phyloP scores from a whole-genome alignment of 2,113 vertebrate species.

The Psittacula cyanocephala region DNA sequence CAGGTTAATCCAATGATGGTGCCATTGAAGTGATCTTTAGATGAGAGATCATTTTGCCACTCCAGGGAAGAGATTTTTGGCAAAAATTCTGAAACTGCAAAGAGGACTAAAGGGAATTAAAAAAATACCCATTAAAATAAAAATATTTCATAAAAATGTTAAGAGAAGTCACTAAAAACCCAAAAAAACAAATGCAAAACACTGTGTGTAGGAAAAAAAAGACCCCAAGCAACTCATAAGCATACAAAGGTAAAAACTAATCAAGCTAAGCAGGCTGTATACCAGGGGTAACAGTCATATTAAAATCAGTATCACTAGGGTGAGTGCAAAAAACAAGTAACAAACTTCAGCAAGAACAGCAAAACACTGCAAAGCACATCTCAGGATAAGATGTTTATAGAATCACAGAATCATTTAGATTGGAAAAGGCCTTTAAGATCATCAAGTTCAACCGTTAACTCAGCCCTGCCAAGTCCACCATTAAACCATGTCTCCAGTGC shows the following conservation, averaged over 20 bases:
- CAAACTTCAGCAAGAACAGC: neutral
- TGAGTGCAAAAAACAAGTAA: neutral
- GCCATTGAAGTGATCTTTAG: neutral
- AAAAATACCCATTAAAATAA: neutral
- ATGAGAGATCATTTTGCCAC: neutral
- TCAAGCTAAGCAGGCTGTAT: neutral
- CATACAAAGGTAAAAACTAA: neutral
- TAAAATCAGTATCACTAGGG: neutral
- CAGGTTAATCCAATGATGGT: neutral
- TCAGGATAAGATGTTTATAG: neutral
- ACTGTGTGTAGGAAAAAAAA: neutral
- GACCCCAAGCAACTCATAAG: neutral
- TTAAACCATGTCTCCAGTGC: neutral
- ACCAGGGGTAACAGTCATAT: neutral
- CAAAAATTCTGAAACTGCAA: neutral
- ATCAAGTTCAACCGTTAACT: neutral
- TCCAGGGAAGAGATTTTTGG: neutral
- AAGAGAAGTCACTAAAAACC: neutral
- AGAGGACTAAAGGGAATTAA: neutral
- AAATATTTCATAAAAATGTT: neutral
- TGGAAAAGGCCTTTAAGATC: neutral
- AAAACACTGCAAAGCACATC: neutral
- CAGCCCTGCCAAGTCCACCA: neutral
- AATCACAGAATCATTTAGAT: neutral
- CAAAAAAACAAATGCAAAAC: neutral